Evolutionary conservation across 1,140 invertebrate genomes (phyloP).

Genomic region (Caenorhabditis inopinata): DNA sequence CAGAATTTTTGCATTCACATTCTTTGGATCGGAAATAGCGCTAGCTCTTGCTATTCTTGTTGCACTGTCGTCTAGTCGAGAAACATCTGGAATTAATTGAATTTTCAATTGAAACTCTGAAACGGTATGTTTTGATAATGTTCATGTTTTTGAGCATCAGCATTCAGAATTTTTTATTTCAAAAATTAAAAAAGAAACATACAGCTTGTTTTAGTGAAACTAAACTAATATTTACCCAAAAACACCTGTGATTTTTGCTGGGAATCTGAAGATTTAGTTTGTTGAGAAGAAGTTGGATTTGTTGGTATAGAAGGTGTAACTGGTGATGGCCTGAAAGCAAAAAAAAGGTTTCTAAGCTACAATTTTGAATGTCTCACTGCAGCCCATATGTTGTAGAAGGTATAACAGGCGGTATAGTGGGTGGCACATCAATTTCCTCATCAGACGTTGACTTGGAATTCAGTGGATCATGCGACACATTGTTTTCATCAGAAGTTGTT

Average conservation of each 20-base stretch:
- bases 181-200: too few relatives aligned
- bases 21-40: background rate
- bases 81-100: background rate
- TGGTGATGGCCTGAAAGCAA: background rate
- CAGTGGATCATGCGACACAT: background rate
- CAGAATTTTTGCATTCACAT: conserved; percentile 37
- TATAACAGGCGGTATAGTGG: background rate
- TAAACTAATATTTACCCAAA: background rate
- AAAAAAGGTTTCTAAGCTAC: too few relatives aligned
- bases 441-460: background rate
- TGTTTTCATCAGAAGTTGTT: background rate
- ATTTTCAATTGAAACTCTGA: background rate
- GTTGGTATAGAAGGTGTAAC: background rate
- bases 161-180: too few relatives aligned
- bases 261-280: background rate
- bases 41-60: background rate
- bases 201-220: too few relatives aligned
- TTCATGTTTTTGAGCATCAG: too few relatives aligned
- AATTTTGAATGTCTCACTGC: background rate
- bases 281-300: background rate
- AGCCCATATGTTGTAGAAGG: background rate
- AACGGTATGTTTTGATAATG: too few relatives aligned
- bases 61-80: background rate
- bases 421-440: background rate
- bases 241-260: background rate